phyloP scores from a whole-genome alignment of 1,140 invertebrate species.

The Palaemon carinicauda region DNA sequence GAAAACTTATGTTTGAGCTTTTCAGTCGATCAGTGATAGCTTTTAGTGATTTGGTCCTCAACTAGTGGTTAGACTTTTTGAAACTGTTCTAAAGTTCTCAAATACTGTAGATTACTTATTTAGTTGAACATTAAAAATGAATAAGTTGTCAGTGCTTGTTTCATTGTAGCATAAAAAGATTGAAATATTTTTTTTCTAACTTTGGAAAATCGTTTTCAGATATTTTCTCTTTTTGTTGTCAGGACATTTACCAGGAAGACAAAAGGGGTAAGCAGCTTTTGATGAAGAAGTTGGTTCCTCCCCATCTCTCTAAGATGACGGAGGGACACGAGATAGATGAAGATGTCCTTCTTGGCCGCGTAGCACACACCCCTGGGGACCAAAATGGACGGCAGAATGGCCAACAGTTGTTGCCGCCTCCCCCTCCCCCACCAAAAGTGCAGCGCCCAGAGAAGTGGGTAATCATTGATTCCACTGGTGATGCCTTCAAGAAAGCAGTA shows the following conservation, averaged over 20 bases:
- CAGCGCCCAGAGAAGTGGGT: slow-evolving; percentile 39
- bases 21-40: too few species aligned
- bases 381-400: not conserved
- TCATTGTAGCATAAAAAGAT: too few species aligned
- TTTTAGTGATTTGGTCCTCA: too few species aligned
- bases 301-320: not conserved
- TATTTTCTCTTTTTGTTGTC: not conserved
- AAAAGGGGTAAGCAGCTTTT: slow-evolving; percentile 30
- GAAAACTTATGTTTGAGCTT: too few species aligned
- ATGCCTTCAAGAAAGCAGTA: slow-evolving; percentile 34
- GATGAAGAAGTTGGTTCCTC: slow-evolving; percentile 38
- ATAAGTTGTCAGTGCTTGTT: too few species aligned
- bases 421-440: not conserved
- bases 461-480: slow-evolving; percentile 25
- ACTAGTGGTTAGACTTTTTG: too few species aligned
- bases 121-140: too few species aligned
- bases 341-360: slow-evolving; percentile 7
- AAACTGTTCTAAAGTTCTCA: too few species aligned
- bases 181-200: not conserved
- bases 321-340: slow-evolving; percentile 1
- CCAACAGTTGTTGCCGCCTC: not conserved
- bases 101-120: too few species aligned
- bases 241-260: slow-evolving; percentile 41
- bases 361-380: not conserved
- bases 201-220: not conserved